A percentile compares a stretch with the other conserved stretches of the same genome.
phyloP scores from a whole-genome alignment of 2,113 vertebrate genomes.

The Tinamus guttatus region DNA sequence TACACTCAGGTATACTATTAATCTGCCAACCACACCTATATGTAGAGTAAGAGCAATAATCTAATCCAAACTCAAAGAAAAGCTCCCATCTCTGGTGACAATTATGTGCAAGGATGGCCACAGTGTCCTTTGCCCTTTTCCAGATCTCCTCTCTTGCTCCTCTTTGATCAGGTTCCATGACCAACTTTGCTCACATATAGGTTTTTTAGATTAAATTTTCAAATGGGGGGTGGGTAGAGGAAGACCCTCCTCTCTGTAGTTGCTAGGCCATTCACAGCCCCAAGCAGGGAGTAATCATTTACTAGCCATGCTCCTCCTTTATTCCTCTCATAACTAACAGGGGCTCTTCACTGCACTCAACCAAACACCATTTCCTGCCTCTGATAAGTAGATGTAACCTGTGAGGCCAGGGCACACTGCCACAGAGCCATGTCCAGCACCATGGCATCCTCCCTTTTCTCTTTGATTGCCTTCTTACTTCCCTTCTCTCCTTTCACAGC shows the following conservation, averaged over 20 bases:
- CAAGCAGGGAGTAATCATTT: background rate
- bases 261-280: background rate
- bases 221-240: background rate
- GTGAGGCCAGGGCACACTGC: conserved; percentile 36
- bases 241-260: background rate
- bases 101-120: background rate
- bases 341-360: background rate
- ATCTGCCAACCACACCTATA: background rate
- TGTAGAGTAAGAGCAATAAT: background rate
- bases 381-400: background rate
- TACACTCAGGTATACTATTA: background rate
- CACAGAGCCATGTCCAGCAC: background rate
- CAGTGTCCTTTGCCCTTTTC: background rate
- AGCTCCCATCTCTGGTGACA: background rate
- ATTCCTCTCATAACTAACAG: background rate
- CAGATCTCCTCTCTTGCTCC: background rate
- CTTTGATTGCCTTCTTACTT: background rate
- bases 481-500: background rate
- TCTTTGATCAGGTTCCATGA: background rate
- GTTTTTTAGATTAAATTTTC: background rate
- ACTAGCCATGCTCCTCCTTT: background rate
- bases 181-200: background rate
- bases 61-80: background rate
- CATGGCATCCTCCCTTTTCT: background rate
- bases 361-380: conserved; percentile 53